Base-by-base conservation (phyloP, 2,888 invertebrate genomes). In the Spodoptera picta region DNA sequence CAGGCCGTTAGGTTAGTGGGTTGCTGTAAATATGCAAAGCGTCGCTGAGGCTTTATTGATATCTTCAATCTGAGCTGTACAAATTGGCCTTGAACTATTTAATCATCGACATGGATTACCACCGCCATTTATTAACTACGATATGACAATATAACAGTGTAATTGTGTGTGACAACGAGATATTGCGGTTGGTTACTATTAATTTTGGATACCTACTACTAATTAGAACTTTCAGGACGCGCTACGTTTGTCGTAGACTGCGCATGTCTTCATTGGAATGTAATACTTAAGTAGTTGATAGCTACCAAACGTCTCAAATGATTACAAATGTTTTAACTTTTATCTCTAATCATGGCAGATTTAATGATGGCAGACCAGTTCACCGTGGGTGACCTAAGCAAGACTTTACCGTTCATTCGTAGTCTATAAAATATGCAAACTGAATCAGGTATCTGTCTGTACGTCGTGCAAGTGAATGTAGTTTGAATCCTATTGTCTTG, bases 1-100 rank as follows among this genome's bases (percentile, higher is more conserved):
- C 93, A 97, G 98, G 95, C 98, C 98, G 89, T 96, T 98, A 95
- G 97, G 98, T 98, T 96, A 96, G 97, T 97, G 87, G 82, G 82
- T 80, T 83, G 90, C 91, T 92, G 90, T 92, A 90, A 71, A 91
- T 91, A 90, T 55, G 87, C 87, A 83, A 81, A 71, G 77, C 65
- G 81, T 81, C 79, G 80, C 64, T 75, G 73, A 80, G 84, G 83
- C 82, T 85, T 87, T 80, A 67, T 69, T 71, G 70, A 76, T 50
- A 41, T 50, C 82, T 79, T 84, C 36, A 36, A 36, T 36, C 77
- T 74, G 80, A 88, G 89, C 90, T 91, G 91, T 93, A 91, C 66
- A 90, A 88, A 88, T 73, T 84, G 85, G 87, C 88, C 86, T 85
- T 71, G 62, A 77, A 80, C 73, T 69, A 69, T 65, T 68, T 54